Evolutionary conservation across 2,888 invertebrate genomes (phyloP), one percentile per base, ranked within the genome.

Genomic region (Eledona agricola): DNA sequence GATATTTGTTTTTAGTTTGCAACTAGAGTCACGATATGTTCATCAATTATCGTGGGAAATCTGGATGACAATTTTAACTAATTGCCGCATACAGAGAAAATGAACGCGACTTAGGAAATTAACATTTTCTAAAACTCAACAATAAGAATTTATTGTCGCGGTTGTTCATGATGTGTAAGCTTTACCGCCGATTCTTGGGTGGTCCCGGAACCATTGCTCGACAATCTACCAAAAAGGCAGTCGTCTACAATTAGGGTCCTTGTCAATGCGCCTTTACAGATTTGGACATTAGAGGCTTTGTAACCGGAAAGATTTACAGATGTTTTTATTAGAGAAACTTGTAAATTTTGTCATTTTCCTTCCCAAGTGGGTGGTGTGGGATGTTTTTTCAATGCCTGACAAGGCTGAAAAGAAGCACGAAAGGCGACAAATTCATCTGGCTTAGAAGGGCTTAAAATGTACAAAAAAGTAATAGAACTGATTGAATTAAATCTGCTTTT

Each of bases 61-160:
- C n/a, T n/a, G n/a, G n/a, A n/a, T n/a, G n/a, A n/a, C n/a, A n/a
- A n/a, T n/a, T n/a, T n/a, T n/a, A n/a, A n/a, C n/a, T n/a, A n/a
- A n/a, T n/a, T n/a, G n/a, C n/a, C n/a, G n/a, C n/a, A n/a, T n/a
- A n/a, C n/a, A n/a, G n/a, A n/a, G n/a, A n/a, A n/a, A n/a, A n/a
- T n/a, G n/a, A n/a, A n/a, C n/a, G n/a, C n/a, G n/a, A n/a, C n/a
- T n/a, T n/a, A n/a, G n/a, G n/a, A 37, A 47, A 37, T 37, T 37
- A 37, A 47, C 47, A 47, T 47, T 47, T 47, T 47, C 26, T 7
- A 11, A 20, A 47, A 16, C 37, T 37, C 47, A 22, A 19, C 17
- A 10, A 5, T 5, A 22, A n/a, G 53, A 63, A 67, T 61, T 58
- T 57, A 53, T 63, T 55, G 59, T 29, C 32, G 13, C 6, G 15